A percentile compares a stretch with the other conserved stretches of the same genome.
These are phyloP conservation scores for Idaea biselata DNA, from an alignment of 2,888 invertebrate species.

Conservation along the genomic window DNA sequence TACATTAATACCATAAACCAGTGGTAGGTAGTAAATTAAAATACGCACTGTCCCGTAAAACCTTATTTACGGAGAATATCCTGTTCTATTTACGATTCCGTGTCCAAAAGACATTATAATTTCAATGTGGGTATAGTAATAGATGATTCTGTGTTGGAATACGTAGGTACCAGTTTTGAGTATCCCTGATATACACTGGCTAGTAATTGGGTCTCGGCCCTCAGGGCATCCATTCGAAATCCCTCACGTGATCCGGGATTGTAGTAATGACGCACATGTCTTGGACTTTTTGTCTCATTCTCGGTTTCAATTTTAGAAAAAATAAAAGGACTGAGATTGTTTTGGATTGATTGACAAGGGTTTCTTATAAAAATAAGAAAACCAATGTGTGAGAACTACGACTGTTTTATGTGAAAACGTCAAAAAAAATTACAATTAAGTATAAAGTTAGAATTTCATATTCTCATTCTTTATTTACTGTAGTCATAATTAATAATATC, in stretches of 20 bases:
- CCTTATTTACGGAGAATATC: slow-evolving; percentile 7
- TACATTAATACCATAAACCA: neutral
- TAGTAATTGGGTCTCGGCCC: slow-evolving; percentile 58
- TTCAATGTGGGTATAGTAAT: slow-evolving; percentile 14
- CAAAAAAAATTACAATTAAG: neutral
- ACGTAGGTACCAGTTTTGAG: slow-evolving; percentile 21
- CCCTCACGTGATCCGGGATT: slow-evolving; percentile 57
- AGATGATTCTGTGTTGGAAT: slow-evolving; percentile 23
- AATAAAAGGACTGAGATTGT: slow-evolving; percentile 13
- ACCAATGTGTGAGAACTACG: neutral
- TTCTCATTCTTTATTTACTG: no score
- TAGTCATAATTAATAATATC: no score
- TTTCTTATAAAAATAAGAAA: neutral
- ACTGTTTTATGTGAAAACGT: neutral
- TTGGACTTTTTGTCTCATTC: slow-evolving; percentile 54
- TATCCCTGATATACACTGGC: slow-evolving; percentile 47
- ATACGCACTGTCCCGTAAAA: neutral
- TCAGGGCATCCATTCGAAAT: slow-evolving; percentile 58
- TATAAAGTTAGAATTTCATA: no score
- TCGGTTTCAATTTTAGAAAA: slow-evolving; percentile 16
- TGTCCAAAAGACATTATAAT: slow-evolving; percentile 1
- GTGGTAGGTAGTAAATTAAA: slow-evolving; percentile 6
- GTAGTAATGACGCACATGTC: slow-evolving; percentile 67
- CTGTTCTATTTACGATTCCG: slow-evolving; percentile 13
- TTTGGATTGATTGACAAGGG: neutral